Conservation (phyloP, 2,113 vertebrate species). For the Pangasianodon hypophthalmus region DNA sequence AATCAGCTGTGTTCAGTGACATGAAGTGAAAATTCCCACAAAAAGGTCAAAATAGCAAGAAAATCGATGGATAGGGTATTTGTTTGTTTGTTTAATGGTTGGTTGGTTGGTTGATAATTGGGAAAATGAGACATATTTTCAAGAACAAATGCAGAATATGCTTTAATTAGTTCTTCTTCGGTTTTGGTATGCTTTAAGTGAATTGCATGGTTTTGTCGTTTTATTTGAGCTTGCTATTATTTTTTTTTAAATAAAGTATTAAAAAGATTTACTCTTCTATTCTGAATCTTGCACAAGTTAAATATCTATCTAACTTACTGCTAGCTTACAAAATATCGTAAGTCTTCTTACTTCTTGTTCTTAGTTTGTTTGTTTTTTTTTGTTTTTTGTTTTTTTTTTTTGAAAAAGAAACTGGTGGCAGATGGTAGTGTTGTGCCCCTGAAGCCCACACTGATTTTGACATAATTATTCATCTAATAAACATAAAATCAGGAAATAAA, state of each 20-base stretch:
- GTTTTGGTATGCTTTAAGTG: not conserved
- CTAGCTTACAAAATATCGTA: not conserved
- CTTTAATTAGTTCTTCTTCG: not conserved
- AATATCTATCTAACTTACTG: not conserved
- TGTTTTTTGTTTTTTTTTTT: too few species aligned
- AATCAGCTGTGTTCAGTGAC: not conserved
- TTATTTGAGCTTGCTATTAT: not conserved
- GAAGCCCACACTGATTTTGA: not conserved
- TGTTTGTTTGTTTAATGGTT: too few species aligned
- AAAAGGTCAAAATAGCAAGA: too few species aligned
- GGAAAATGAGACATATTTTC: not conserved
- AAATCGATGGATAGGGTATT: too few species aligned
- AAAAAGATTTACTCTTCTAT: not conserved
- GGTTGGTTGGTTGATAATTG: too few species aligned
- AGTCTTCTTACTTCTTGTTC: not conserved
- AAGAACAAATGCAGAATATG: not conserved
- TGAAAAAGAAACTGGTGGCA: not conserved
- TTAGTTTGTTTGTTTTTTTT: not conserved
- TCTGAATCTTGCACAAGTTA: not conserved
- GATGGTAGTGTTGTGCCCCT: not conserved
- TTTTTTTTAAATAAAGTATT: not conserved
- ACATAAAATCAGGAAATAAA: not conserved
- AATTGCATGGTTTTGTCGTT: not conserved
- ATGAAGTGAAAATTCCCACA: not conserved
- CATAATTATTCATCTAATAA: not conserved